These are phyloP conservation scores for Netelia virgata DNA, from an alignment of 2,888 invertebrate species.

Conservation along the genomic window DNA sequence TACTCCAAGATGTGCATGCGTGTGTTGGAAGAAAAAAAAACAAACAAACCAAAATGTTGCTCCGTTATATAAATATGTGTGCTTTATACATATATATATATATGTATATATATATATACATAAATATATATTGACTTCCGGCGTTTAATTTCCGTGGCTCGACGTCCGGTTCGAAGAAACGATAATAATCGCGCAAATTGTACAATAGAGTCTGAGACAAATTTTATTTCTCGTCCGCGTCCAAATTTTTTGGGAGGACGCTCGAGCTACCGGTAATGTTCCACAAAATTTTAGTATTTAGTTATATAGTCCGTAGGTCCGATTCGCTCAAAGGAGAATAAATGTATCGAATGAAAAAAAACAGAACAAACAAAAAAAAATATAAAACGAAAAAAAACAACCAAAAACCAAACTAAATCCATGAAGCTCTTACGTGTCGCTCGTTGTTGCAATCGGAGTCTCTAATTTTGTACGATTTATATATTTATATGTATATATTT, in stretches of 20 bases:
- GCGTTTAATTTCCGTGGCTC: conserved; percentile 44
- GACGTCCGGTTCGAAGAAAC: conserved; percentile 19
- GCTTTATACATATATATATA: conserved; percentile 1
- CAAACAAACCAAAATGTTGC: conserved; percentile 10
- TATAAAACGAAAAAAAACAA: neutral
- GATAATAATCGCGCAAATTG: conserved; percentile 9
- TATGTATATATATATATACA: no score
- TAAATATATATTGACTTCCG: conserved; percentile 48
- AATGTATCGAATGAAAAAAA: conserved; percentile 28
- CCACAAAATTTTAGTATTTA: conserved; percentile 70
- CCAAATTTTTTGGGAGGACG: conserved; percentile 29
- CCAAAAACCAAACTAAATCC: no score
- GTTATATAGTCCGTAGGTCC: conserved; percentile 68
- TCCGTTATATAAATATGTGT: neutral
- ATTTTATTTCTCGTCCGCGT: conserved; percentile 8
- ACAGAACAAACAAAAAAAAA: conserved; percentile 46
- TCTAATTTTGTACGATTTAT: neutral
- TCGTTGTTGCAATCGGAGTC: neutral
- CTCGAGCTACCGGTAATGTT: conserved; percentile 36
- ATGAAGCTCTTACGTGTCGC: no score
- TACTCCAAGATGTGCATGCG: conserved; percentile 24
- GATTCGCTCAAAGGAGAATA: conserved; percentile 67
- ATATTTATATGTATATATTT: neutral
- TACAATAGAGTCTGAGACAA: conserved; percentile 42
- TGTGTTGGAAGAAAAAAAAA: conserved; percentile 40